Evolutionary conservation across 2,888 invertebrate genomes (phyloP).

Genomic region (Drosophila birchii): DNA sequence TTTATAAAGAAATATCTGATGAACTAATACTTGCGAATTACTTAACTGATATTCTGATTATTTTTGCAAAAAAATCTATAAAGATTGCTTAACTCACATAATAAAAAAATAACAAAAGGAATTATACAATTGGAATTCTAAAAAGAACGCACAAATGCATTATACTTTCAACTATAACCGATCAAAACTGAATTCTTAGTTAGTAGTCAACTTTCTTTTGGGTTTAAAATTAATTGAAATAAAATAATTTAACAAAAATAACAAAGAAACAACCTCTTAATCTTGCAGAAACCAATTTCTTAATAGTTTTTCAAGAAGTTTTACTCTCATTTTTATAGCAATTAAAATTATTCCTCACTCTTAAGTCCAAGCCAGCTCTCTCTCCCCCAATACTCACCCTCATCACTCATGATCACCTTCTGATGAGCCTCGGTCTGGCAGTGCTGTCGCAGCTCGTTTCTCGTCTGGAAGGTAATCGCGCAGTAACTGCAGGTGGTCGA

Average conservation of each 20-base stretch:
- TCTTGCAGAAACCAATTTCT: background rate
- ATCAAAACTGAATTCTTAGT: background rate
- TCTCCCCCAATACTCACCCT: constrained; percentile 83
- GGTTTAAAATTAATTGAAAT: background rate
- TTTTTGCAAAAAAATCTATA: background rate
- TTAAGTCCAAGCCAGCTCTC: background rate
- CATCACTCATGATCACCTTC: constrained; percentile 89
- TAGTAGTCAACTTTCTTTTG: background rate
- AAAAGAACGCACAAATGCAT: background rate
- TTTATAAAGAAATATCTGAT: too few relatives aligned
- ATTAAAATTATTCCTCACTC: background rate
- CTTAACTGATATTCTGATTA: background rate
- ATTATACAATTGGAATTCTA: constrained; percentile 1
- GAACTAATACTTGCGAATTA: too few relatives aligned
- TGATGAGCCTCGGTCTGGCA: constrained; percentile 88
- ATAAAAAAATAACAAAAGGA: background rate
- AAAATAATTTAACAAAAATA: background rate
- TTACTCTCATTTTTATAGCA: background rate
- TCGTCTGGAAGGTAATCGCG: constrained; percentile 86
- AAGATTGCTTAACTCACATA: background rate
- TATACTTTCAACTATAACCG: background rate
- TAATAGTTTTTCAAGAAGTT: background rate
- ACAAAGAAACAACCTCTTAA: background rate
- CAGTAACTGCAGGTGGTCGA: constrained; percentile 86
- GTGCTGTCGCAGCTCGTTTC: constrained; percentile 86